Evolutionary conservation across 2,888 invertebrate species (phyloP).

Genomic region (Drosophila subquinaria): DNA sequence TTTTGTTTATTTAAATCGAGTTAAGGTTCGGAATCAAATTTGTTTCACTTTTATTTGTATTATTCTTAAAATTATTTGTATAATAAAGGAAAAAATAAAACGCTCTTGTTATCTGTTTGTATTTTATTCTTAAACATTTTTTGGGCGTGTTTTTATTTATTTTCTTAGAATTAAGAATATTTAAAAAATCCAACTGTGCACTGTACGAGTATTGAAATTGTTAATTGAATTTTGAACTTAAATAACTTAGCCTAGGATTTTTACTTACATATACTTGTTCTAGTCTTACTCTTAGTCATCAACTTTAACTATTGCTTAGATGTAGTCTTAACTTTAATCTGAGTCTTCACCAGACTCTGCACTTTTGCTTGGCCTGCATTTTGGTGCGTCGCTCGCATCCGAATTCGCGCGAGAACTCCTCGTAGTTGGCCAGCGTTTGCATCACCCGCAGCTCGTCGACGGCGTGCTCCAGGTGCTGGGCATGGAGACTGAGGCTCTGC

Average conservation of each 20-base stretch:
- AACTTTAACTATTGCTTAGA: not conserved
- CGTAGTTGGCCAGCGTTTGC: slow-evolving; percentile 82
- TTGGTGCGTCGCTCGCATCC: slow-evolving; percentile 75
- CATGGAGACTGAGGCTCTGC: slow-evolving; percentile 64
- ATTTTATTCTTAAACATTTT: too few species aligned
- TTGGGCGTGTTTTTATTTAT: too few species aligned
- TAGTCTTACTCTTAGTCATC: not conserved
- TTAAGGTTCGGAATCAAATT: too few species aligned
- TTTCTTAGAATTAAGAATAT: too few species aligned
- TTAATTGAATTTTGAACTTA: not conserved
- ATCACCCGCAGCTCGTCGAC: slow-evolving; percentile 80
- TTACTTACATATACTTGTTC: not conserved
- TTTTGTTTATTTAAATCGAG: too few species aligned
- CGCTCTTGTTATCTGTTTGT: too few species aligned
- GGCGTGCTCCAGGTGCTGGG: slow-evolving; percentile 76
- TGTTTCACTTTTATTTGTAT: too few species aligned
- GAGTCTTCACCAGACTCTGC: slow-evolving; percentile 60
- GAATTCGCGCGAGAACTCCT: slow-evolving; percentile 80
- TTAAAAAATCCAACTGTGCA: too few species aligned
- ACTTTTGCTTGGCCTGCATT: slow-evolving; percentile 81
- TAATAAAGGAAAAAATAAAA: too few species aligned
- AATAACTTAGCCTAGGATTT: too few species aligned
- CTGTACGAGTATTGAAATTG: not conserved
- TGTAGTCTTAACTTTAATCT: not conserved
- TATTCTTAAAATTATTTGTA: too few species aligned